Conservation (phyloP, 2,113 vertebrate genomes). For the Amia ocellicauda region DNA sequence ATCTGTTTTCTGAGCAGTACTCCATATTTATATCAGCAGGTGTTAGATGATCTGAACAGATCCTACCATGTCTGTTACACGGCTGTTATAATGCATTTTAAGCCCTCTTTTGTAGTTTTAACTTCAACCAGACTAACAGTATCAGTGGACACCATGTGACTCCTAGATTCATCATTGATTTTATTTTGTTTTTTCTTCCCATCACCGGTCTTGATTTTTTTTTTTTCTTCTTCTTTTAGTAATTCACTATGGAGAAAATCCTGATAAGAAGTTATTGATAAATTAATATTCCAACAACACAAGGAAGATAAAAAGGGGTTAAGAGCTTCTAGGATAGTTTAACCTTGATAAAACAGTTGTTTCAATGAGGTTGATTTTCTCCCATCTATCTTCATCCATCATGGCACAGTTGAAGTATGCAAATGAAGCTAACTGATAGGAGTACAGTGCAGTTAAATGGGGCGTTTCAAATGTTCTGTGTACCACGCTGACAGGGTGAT, state of each 20-base stretch:
- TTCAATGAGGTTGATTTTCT: conserved; percentile 80
- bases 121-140: too few relatives aligned
- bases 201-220: conserved; percentile 44
- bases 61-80: conserved; percentile 21
- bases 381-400: conserved; percentile 90
- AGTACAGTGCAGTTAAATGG: conserved; percentile 80
- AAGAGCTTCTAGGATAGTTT: conserved; percentile 74
- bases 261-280: conserved; percentile 48
- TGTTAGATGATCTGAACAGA: too few relatives aligned
- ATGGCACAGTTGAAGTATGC: conserved; percentile 73
- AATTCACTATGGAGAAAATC: background rate
- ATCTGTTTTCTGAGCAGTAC: too few relatives aligned
- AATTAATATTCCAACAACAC: conserved; percentile 62
- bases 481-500: conserved; percentile 65
- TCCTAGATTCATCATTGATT: conserved; percentile 40
- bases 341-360: conserved; percentile 92
- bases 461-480: conserved; percentile 74
- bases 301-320: conserved; percentile 71
- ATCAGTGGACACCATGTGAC: conserved; percentile 28
- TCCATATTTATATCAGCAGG: too few relatives aligned
- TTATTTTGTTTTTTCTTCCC: conserved; percentile 65
- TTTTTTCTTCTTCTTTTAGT: too few relatives aligned
- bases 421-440: conserved; percentile 73
- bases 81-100: conserved; percentile 23
- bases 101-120: conserved; percentile 56